phyloP scores from a whole-genome alignment of 2,888 invertebrate genomes.

The Heliconius ismenius region DNA sequence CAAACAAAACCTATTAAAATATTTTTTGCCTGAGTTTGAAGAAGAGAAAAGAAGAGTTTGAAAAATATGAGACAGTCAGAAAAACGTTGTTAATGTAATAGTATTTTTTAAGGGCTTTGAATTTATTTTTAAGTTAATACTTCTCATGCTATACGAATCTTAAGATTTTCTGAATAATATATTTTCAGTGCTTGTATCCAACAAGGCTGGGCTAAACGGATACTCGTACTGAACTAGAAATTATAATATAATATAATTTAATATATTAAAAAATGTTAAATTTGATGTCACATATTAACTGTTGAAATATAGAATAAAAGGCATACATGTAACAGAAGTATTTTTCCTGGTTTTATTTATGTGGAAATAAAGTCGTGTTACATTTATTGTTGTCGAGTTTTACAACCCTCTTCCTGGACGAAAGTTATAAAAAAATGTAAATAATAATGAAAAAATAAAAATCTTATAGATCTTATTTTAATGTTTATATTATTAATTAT shows the following conservation, averaged over 20 bases:
- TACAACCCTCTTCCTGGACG: background rate
- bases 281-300: constrained; percentile 45
- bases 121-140: background rate
- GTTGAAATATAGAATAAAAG: constrained; percentile 55
- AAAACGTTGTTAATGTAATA: background rate
- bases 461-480: no score
- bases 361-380: constrained; percentile 34
- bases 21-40: no score
- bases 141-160: constrained; percentile 3
- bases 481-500: no score
- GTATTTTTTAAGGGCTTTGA: background rate
- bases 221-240: constrained; percentile 25
- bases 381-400: constrained; percentile 20
- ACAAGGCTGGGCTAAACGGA: constrained; percentile 39
- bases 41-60: no score
- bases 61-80: background rate
- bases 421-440: no score
- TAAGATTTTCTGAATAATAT: constrained; percentile 14
- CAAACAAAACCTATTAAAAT: no score
- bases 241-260: constrained; percentile 7
- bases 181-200: constrained; percentile 27
- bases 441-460: no score
- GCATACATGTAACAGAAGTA: constrained; percentile 48
- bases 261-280: constrained; percentile 30
- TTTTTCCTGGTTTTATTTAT: constrained; percentile 33